Conservation (phyloP, 2,888 invertebrate species). For the Drosophila buzzatii region DNA sequence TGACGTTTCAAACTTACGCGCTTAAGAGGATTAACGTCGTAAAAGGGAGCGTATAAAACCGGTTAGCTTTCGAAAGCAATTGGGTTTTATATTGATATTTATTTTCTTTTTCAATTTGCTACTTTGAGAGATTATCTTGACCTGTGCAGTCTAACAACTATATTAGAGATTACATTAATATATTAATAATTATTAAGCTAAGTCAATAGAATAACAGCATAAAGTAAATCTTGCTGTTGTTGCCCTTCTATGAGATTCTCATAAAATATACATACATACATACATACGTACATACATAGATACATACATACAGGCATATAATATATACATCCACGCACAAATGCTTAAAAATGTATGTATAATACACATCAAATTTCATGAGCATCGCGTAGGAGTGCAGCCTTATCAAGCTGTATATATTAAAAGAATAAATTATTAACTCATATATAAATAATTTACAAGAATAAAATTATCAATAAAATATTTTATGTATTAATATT, state of each 20-base stretch:
- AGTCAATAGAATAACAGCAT: neutral
- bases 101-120: neutral
- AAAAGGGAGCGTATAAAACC: neutral
- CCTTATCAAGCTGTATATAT: neutral
- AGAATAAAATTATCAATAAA: neutral
- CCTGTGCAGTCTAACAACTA: neutral
- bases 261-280: neutral
- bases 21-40: conserved; percentile 1
- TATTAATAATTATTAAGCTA: neutral
- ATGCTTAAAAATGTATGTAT: neutral
- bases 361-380: neutral
- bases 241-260: neutral
- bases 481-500: neutral
- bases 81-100: neutral
- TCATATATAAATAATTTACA: neutral
- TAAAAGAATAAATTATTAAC: neutral
- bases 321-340: too few relatives aligned
- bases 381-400: neutral
- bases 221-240: neutral
- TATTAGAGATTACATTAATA: neutral
- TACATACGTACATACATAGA: too few relatives aligned
- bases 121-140: neutral
- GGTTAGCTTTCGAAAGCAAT: conserved; percentile 4
- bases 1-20: neutral
- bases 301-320: too few relatives aligned